Percentiles rank a stretch among this genome's conserved stretches.
Conservation (phyloP, 2,113 vertebrate genomes). For the Gallinago paraguaiae region DNA sequence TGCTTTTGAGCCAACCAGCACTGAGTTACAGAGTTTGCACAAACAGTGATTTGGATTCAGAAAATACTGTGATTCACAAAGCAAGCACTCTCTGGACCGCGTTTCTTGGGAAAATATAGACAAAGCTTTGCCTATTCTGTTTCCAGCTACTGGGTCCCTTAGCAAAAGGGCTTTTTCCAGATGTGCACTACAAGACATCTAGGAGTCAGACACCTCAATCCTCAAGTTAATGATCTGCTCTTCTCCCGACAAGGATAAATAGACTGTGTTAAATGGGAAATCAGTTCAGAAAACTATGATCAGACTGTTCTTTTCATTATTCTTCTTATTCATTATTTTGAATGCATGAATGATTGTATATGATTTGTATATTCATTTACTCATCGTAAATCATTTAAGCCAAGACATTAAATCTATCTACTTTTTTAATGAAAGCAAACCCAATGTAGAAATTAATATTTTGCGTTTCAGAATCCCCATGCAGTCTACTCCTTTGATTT, state of each 20-base stretch:
- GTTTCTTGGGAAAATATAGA: neutral
- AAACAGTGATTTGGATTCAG: neutral
- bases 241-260: neutral
- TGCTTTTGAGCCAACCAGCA: neutral
- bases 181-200: neutral
- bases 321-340: neutral
- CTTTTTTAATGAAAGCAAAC: neutral
- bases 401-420: neutral
- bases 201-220: neutral
- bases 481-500: neutral
- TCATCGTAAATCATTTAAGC: neutral
- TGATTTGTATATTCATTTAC: neutral
- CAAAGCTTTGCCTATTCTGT: neutral
- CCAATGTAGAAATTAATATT: neutral
- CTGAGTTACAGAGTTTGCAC: neutral
- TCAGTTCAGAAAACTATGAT: neutral
- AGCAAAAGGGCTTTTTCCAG: neutral
- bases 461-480: neutral
- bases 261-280: neutral
- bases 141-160: neutral
- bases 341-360: neutral
- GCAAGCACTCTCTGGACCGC: accelerated
- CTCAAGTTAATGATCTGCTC: neutral
- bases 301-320: neutral
- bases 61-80: neutral